Conservation (phyloP, 2,888 invertebrate species). For the Patella caerulea region DNA sequence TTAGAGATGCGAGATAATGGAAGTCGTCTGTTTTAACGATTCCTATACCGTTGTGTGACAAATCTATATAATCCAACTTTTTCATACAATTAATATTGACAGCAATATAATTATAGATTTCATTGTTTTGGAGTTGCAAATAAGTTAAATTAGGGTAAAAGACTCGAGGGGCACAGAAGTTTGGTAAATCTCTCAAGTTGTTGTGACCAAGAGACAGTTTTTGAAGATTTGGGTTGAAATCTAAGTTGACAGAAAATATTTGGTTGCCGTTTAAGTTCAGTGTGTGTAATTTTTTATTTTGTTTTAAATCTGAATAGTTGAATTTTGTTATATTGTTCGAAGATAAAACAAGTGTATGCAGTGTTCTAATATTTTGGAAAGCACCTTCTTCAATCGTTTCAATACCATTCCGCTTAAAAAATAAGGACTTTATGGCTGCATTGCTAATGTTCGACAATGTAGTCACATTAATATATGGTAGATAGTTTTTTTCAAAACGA, state of each 20-base stretch:
- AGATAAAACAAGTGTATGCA: neutral
- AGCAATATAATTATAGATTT: neutral
- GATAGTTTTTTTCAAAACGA: too few species aligned
- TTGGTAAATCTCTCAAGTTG: neutral
- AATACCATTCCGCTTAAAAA: neutral
- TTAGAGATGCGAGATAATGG: too few species aligned
- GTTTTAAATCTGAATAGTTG: neutral
- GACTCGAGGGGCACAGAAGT: neutral
- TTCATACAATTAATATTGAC: neutral
- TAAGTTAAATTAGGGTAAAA: neutral
- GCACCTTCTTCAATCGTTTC: too few species aligned
- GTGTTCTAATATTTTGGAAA: too few species aligned
- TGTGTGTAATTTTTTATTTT: neutral
- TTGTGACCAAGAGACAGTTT: neutral
- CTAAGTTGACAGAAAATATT: neutral
- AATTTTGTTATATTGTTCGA: neutral
- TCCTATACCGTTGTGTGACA: neutral
- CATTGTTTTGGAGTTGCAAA: neutral
- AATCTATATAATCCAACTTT: neutral
- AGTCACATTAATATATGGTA: neutral
- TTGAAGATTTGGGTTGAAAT: neutral
- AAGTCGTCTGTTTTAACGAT: too few species aligned
- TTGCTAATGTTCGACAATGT: neutral
- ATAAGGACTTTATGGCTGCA: neutral
- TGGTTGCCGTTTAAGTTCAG: neutral